Conservation (phyloP, 1,140 invertebrate species). For the Centruroides vittatus region DNA sequence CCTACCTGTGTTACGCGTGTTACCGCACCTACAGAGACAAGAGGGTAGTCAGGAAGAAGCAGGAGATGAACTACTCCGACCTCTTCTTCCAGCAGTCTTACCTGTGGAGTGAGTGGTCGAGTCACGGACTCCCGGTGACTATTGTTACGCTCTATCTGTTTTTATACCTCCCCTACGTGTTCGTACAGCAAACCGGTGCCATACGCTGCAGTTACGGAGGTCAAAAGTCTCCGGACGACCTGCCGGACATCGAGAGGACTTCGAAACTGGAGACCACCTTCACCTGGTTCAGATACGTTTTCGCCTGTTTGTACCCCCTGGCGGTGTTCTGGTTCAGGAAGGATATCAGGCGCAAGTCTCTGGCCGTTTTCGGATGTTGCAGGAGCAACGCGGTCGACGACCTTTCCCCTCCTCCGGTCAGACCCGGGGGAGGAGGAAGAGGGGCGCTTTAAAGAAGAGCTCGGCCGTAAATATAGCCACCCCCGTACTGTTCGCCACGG, state of each 20-base stretch:
- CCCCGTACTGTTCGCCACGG: conserved; percentile 18
- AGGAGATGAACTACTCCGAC: conserved; percentile 1
- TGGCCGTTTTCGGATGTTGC: conserved; percentile 13
- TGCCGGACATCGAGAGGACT: not conserved
- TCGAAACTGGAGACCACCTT: conserved; percentile 13
- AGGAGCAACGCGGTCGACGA: not conserved
- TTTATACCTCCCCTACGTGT: conserved; percentile 7
- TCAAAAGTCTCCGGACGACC: not conserved
- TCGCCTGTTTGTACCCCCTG: conserved; percentile 6
- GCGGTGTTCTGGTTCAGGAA: conserved; percentile 12
- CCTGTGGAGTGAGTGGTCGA: conserved; percentile 13
- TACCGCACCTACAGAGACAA: conserved; percentile 5
- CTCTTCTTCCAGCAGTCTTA: conserved; percentile 7
- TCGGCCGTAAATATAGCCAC: conserved; percentile 9
- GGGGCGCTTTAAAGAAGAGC: not conserved
- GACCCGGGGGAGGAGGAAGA: not conserved
- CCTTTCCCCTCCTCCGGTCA: conserved; percentile 5
- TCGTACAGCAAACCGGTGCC: conserved; percentile 5
- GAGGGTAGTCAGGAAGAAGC: conserved; percentile 2
- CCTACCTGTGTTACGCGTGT: conserved; percentile 1
- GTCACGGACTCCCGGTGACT: conserved; percentile 1
- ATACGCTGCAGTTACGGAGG: not conserved
- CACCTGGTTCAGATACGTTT: conserved; percentile 15
- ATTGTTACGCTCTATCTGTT: conserved; percentile 3
- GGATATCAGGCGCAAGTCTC: conserved; percentile 16